Percentiles rank a stretch among this genome's conserved stretches.
Conservation (phyloP, 2,113 vertebrate species). For the Bostrychus sinensis region DNA sequence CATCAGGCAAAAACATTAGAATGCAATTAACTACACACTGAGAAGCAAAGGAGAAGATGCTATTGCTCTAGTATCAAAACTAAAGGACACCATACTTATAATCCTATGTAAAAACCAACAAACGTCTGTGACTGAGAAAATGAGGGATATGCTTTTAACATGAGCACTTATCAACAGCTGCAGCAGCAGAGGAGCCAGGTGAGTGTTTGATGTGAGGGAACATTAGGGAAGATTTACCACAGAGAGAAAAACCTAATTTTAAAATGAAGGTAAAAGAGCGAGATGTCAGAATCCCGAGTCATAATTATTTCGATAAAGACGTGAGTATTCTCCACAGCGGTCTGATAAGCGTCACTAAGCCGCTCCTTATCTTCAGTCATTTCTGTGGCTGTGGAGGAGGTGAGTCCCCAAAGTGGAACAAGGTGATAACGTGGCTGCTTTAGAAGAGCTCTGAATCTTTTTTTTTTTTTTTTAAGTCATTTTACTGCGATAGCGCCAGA, state of each 20-base stretch:
- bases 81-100: no score
- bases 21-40: no score
- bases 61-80: no score
- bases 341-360: not conserved
- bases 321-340: not conserved
- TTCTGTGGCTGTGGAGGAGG: not conserved
- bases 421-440: constrained; percentile 18
- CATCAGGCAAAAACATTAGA: no score
- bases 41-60: no score
- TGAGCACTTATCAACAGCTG: constrained; percentile 34
- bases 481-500: constrained; percentile 42
- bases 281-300: constrained; percentile 2
- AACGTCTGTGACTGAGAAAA: not conserved
- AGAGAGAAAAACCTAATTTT: constrained; percentile 8
- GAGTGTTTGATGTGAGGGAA: constrained; percentile 12
- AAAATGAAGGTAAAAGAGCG: not conserved
- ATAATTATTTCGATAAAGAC: constrained; percentile 14
- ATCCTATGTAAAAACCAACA: not conserved
- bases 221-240: not conserved
- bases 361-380: not conserved
- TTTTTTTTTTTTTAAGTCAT: constrained; percentile 20
- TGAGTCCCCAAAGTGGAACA: constrained; percentile 16
- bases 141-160: constrained; percentile 40
- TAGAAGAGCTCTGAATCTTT: constrained; percentile 8
- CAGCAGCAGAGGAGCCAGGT: constrained; percentile 6